Evolutionary conservation across 1,140 invertebrate species (phyloP).

Genomic region (Anastrepha ludens): DNA sequence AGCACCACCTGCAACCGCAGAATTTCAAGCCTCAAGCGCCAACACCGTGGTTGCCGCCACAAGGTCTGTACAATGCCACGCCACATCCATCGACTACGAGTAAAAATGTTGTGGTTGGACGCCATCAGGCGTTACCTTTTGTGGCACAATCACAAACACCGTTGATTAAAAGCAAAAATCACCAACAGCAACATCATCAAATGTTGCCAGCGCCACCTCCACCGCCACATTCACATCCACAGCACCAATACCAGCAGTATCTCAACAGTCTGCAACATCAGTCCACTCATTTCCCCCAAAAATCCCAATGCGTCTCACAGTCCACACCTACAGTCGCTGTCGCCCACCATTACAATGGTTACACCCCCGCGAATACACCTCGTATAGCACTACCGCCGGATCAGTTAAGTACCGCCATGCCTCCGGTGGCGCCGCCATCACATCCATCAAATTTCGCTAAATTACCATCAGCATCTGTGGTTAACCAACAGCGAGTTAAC

Average conservation of each 20-base stretch:
- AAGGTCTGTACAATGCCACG: not conserved
- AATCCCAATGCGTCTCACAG: not conserved
- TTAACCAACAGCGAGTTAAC: conserved; percentile 68
- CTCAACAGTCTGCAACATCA: conserved; percentile 54
- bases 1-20: not conserved
- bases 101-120: not conserved
- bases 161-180: not conserved
- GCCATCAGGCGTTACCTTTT: not conserved
- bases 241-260: conserved; percentile 68
- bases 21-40: not conserved
- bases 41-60: conserved; percentile 4
- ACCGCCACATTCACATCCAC: conserved; percentile 58
- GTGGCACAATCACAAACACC: not conserved
- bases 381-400: not conserved
- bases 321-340: not conserved
- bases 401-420: not conserved
- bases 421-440: not conserved
- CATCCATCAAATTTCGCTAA: conserved; percentile 56
- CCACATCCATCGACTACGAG: not conserved
- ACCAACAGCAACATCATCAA: conserved; percentile 13
- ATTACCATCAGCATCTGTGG: conserved; percentile 23
- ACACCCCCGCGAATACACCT: not conserved
- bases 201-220: not conserved
- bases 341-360: not conserved
- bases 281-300: conserved; percentile 51